These are phyloP conservation scores for Anabacerthia variegaticeps DNA, from an alignment of 2,797 vertebrate genomes.

Conservation along the genomic window DNA sequence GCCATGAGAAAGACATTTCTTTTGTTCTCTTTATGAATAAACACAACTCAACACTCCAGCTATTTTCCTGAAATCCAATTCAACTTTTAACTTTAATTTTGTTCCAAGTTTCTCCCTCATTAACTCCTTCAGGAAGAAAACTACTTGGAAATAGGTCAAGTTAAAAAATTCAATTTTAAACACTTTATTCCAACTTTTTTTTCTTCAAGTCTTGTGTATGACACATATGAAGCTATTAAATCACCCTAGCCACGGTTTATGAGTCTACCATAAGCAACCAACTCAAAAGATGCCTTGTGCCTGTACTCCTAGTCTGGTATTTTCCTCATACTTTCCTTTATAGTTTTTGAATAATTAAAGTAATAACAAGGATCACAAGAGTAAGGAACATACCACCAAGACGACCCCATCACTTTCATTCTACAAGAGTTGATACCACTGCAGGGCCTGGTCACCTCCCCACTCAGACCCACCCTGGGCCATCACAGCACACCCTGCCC, in stretches of 20 bases:
- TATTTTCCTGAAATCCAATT: slow-evolving; percentile 31
- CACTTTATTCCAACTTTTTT: background rate
- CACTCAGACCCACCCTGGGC: rapidly evolving
- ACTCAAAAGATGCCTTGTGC: background rate
- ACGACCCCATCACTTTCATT: background rate
- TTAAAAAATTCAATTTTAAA: background rate
- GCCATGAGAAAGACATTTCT: slow-evolving; percentile 23
- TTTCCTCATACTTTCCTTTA: background rate
- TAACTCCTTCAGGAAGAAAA: slow-evolving; percentile 11
- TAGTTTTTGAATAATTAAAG: background rate
- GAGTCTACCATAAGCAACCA: background rate
- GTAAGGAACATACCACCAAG: background rate
- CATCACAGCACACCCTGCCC: background rate
- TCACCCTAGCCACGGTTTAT: background rate
- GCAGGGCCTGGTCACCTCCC: background rate
- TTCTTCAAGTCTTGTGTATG: background rate
- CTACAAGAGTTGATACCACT: background rate
- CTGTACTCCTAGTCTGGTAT: background rate
- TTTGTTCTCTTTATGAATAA: slow-evolving; percentile 56
- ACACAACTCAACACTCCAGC: slow-evolving; percentile 21
- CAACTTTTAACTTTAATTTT: slow-evolving; percentile 40
- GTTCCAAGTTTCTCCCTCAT: slow-evolving; percentile 45
- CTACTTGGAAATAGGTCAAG: background rate
- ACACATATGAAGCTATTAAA: background rate
- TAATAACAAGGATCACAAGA: background rate